phyloP scores from a whole-genome alignment of 2,888 invertebrate species.

The Matsumyia berberina region DNA sequence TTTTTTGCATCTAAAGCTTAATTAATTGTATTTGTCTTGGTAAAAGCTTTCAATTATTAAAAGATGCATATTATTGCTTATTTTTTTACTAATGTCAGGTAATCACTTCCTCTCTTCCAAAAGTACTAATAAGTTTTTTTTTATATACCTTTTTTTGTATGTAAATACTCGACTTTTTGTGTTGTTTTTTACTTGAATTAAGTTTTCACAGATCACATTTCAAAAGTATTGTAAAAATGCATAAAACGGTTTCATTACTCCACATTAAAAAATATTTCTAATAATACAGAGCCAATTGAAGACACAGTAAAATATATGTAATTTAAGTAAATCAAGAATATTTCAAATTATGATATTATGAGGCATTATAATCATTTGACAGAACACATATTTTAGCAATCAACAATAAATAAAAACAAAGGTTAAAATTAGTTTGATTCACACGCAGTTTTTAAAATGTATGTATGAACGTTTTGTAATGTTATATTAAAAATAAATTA shows the following conservation, averaged over 20 bases:
- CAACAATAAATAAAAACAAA: slow-evolving; percentile 24
- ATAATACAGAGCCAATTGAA: slow-evolving; percentile 26
- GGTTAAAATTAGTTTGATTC: slow-evolving; percentile 1
- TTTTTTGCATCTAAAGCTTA: slow-evolving; percentile 4
- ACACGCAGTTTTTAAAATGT: slow-evolving; percentile 6
- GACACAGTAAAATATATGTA: slow-evolving; percentile 18
- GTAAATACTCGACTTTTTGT: background rate
- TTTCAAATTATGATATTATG: background rate
- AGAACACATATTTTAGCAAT: slow-evolving; percentile 19
- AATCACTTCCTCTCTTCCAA: background rate
- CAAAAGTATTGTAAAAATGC: slow-evolving; percentile 27
- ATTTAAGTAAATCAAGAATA: slow-evolving; percentile 20
- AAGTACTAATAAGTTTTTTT: background rate
- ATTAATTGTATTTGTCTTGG: background rate
- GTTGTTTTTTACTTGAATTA: background rate
- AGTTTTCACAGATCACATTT: slow-evolving; percentile 11
- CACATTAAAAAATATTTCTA: slow-evolving; percentile 31
- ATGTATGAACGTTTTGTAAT: slow-evolving; percentile 1
- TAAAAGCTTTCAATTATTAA: background rate
- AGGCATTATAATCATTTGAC: background rate
- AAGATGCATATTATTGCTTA: background rate
- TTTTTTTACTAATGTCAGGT: background rate
- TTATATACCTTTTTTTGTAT: background rate
- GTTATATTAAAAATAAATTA: slow-evolving; percentile 4
- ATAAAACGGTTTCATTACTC: slow-evolving; percentile 54